phyloP scores from a whole-genome alignment of 2,888 invertebrate genomes.

The Sinotaia quadrata region DNA sequence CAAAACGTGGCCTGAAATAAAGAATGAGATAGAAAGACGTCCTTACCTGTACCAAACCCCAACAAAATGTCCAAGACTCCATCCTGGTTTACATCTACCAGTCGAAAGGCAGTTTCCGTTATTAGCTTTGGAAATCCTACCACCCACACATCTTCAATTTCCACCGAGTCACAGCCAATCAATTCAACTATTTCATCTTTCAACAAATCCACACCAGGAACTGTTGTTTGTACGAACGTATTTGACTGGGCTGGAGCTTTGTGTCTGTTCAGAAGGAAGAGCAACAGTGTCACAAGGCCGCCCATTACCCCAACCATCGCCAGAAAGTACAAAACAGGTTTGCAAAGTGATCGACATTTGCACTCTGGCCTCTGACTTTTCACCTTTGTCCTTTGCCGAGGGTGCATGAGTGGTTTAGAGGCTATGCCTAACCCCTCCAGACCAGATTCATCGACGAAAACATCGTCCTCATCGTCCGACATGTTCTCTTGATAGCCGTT shows the following conservation, averaged over 20 bases:
- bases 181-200: constrained; percentile 47
- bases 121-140: constrained; percentile 80
- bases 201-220: not conserved
- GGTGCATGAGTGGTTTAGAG: constrained; percentile 63
- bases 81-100: constrained; percentile 82
- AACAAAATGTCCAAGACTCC: constrained; percentile 81
- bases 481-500: constrained; percentile 49
- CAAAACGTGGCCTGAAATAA: not conserved
- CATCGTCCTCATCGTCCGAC: constrained; percentile 57
- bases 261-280: constrained; percentile 58
- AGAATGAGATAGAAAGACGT: not conserved
- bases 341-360: constrained; percentile 51
- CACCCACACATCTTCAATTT: constrained; percentile 79
- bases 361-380: constrained; percentile 51
- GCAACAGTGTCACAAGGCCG: constrained; percentile 53
- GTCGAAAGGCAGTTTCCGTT: constrained; percentile 82
- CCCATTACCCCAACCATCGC: constrained; percentile 53
- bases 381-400: constrained; percentile 53
- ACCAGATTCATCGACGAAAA: constrained; percentile 55
- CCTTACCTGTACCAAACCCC: constrained; percentile 83
- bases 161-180: constrained; percentile 78
- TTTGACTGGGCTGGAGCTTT: constrained; percentile 20
- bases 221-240: not conserved
- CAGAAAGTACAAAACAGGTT: constrained; percentile 55
- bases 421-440: constrained; percentile 47